Percentiles rank a stretch among this genome's conserved stretches.
These are phyloP conservation scores for Steinernema feltiae DNA, from an alignment of 1,140 invertebrate genomes.

Conservation along the genomic window DNA sequence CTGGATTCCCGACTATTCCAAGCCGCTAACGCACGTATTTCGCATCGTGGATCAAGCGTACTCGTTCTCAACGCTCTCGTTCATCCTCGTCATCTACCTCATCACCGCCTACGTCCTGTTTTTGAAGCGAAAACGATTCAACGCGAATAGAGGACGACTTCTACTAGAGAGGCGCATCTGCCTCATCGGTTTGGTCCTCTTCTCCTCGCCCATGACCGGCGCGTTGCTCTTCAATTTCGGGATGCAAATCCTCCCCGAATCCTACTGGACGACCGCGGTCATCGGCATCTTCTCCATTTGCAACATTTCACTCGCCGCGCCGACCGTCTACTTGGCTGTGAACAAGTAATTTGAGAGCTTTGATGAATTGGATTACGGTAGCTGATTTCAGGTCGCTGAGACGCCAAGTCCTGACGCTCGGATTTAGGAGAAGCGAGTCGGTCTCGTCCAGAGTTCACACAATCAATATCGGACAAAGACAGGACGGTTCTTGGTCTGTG, in stretches of 20 bases:
- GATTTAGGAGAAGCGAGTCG: too few species aligned
- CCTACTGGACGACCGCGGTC: neutral
- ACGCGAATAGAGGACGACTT: neutral
- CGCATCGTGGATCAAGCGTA: neutral
- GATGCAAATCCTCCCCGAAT: neutral
- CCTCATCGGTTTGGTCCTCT: neutral
- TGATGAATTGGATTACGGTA: too few species aligned
- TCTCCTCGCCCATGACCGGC: neutral
- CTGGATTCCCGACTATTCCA: neutral
- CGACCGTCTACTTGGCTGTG: neutral
- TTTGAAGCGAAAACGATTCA: neutral
- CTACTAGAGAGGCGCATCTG: neutral
- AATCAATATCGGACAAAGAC: too few species aligned
- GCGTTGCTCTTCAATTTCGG: neutral
- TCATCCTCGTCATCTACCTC: neutral
- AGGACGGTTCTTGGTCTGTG: too few species aligned
- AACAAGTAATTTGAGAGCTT: neutral
- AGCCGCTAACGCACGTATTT: neutral
- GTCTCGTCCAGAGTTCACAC: too few species aligned
- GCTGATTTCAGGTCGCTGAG: too few species aligned
- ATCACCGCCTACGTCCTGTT: neutral
- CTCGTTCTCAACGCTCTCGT: neutral
- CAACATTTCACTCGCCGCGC: neutral
- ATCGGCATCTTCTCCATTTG: neutral
- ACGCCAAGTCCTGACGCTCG: neutral